A percentile compares a stretch with the other conserved stretches of the same genome.
These are phyloP conservation scores for Beris chalybata DNA, from an alignment of 2,888 invertebrate species.

Conservation along the genomic window DNA sequence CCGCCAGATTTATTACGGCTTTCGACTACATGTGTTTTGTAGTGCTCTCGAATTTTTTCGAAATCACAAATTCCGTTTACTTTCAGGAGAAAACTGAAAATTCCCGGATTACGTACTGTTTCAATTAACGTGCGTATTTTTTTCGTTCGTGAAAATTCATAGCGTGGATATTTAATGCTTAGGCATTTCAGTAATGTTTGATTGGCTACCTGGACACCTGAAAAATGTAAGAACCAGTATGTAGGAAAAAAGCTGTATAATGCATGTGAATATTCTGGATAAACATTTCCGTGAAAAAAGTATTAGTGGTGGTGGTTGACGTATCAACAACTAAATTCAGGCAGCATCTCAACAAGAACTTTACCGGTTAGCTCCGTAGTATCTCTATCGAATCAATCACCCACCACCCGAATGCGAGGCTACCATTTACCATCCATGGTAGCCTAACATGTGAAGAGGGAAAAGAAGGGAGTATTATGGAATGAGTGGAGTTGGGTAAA, in stretches of 20 bases:
- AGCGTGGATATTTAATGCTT: constrained; percentile 62
- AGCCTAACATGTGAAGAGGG: too few species aligned
- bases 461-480: too few species aligned
- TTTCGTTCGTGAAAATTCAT: constrained; percentile 64
- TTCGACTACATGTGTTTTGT: constrained; percentile 59
- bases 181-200: constrained; percentile 62
- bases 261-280: too few species aligned
- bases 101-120: constrained; percentile 73
- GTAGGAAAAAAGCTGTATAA: too few species aligned
- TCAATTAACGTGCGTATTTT: constrained; percentile 70
- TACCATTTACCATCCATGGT: too few species aligned
- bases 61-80: constrained; percentile 64
- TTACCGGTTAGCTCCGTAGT: too few species aligned
- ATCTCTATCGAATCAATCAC: too few species aligned
- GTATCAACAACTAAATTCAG: too few species aligned
- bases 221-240: constrained; percentile 37
- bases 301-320: constrained; percentile 31
- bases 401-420: too few species aligned
- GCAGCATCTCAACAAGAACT: too few species aligned
- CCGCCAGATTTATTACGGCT: constrained; percentile 62
- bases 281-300: background rate
- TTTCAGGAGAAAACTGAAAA: constrained; percentile 69
- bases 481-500: too few species aligned
- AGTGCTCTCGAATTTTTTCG: constrained; percentile 59
- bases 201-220: constrained; percentile 62